A percentile compares a stretch with the other conserved stretches of the same genome.
These are phyloP conservation scores for Solenopsis invicta DNA, from an alignment of 1,140 invertebrate species.

Conservation along the genomic window DNA sequence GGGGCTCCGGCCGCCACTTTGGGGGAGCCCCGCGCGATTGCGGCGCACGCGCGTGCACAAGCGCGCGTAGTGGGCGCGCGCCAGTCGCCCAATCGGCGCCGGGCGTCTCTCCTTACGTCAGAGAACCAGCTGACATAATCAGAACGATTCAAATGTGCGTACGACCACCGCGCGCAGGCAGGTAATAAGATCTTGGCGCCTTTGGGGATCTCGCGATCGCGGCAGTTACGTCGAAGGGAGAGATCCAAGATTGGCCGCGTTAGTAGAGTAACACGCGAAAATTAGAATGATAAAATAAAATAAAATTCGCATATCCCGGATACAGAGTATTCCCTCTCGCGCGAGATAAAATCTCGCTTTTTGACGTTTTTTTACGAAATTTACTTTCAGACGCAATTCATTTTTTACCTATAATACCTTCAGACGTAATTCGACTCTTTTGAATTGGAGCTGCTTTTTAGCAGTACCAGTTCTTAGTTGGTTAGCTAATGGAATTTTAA, in stretches of 20 bases:
- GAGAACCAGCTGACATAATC: slow-evolving; percentile 70
- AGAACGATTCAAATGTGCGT: slow-evolving; percentile 66
- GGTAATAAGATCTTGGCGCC: slow-evolving; percentile 43
- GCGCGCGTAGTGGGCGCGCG: slow-evolving; percentile 53
- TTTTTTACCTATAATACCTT: not conserved
- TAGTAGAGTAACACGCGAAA: not conserved
- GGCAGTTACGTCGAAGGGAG: not conserved
- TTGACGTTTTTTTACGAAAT: not conserved
- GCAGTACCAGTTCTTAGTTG: not conserved
- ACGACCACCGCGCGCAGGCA: slow-evolving; percentile 31
- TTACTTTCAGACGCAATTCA: not conserved
- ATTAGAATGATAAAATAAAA: not conserved
- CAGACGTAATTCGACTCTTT: not conserved
- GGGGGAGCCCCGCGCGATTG: slow-evolving; percentile 16
- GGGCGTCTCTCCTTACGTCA: slow-evolving; percentile 66
- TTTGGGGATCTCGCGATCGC: not conserved
- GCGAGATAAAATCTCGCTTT: not conserved
- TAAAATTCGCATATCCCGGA: no score
- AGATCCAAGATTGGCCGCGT: no score
- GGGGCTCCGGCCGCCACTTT: slow-evolving; percentile 13
- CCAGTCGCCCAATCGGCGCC: slow-evolving; percentile 58
- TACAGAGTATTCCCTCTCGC: not conserved
- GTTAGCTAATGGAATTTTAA: not conserved
- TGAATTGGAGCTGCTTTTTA: not conserved
- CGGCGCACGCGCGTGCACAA: slow-evolving; percentile 36